Percentiles rank a stretch among this genome's conserved stretches.
These are phyloP conservation scores for Brachirus orientalis DNA, from an alignment of 2,113 vertebrate species.

Conservation along the genomic window DNA sequence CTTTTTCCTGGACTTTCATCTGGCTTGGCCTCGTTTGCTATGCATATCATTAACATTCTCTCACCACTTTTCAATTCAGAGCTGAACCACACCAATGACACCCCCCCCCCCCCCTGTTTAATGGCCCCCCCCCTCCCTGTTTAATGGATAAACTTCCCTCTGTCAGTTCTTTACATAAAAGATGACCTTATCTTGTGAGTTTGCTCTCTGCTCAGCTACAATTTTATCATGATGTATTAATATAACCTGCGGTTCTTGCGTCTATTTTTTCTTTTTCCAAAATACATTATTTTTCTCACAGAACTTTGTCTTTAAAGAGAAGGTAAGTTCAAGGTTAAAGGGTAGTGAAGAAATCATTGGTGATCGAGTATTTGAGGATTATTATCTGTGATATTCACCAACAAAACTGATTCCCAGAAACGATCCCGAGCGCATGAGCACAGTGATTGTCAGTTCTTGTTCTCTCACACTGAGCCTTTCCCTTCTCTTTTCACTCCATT, in stretches of 20 bases:
- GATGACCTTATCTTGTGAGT: background rate
- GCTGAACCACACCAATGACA: slow-evolving; percentile 19
- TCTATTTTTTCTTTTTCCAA: background rate
- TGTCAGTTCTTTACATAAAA: slow-evolving; percentile 1
- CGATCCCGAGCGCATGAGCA: slow-evolving; percentile 8
- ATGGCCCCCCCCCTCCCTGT: slow-evolving; percentile 3
- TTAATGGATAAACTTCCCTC: slow-evolving; percentile 29
- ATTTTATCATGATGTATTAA: slow-evolving; percentile 22
- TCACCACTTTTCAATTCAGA: slow-evolving; percentile 45
- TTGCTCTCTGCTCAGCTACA: slow-evolving; percentile 5
- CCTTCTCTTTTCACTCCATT: slow-evolving; percentile 52
- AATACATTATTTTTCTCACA: background rate
- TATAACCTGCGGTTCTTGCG: too few species aligned
- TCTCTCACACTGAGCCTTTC: slow-evolving; percentile 37
- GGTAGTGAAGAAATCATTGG: slow-evolving; percentile 10
- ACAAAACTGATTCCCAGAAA: slow-evolving; percentile 32
- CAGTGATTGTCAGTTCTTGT: slow-evolving; percentile 30
- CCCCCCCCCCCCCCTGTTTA: slow-evolving; percentile 17
- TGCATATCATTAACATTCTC: slow-evolving; percentile 73
- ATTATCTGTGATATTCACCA: slow-evolving; percentile 7
- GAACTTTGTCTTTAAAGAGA: slow-evolving; percentile 6
- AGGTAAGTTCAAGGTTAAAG: slow-evolving; percentile 14
- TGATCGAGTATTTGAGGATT: too few species aligned
- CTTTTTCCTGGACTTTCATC: slow-evolving; percentile 52
- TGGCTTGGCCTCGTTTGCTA: slow-evolving; percentile 43